Base-by-base conservation (phyloP, 2,888 invertebrate species). In the Drosophila heteroneura region DNA sequence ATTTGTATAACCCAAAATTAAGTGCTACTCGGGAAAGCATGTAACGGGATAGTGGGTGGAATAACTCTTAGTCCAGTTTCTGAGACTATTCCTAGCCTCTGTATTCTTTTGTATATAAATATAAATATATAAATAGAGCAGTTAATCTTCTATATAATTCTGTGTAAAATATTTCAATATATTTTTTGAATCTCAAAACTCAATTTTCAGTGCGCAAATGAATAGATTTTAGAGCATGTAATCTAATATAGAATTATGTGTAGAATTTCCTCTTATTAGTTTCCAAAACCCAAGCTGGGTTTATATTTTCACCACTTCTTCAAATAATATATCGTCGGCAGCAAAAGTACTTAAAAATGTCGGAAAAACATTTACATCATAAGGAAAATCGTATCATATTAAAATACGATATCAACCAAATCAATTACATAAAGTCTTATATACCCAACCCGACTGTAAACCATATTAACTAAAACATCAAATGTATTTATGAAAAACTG, bases 371-470 rank as follows among this genome's bases (percentile, higher is more conserved):
- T 28, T 5, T 19, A 28, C 5, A 51, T 28, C 14, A 7, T 16
- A 9, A n/a, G 19, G 28, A n/a, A 51, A 52, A 19, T n/a, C n/a
- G 4, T 28, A 4, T 12, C 19, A 30, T 6, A 54, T 19, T 35
- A 10, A 16, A 39, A 56, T 19, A 7, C n/a, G 39, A 39, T 39
- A 7, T 4, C 30, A 41, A n/a, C 14, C 5, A 19, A 26, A 19
- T 26, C 3, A 33, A 33, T 51, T 10, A 16, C 10, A 6, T 26
- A 49, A 54, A 53, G 54, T 54, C 39, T 58, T 71, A 56, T 57
- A n/a, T 58, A 33, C 56, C 61, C 78, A 61, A 77, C n/a, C n/a
- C n/a, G n/a, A 52, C 52, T 77, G 41, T 53, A 72, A 41, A 35
- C 28, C 80, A 63, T 68, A 72, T 70, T 58, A 82, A 47, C 44